Conservation (phyloP, 2,113 vertebrate species). For the Leucoraja erinaceus region DNA sequence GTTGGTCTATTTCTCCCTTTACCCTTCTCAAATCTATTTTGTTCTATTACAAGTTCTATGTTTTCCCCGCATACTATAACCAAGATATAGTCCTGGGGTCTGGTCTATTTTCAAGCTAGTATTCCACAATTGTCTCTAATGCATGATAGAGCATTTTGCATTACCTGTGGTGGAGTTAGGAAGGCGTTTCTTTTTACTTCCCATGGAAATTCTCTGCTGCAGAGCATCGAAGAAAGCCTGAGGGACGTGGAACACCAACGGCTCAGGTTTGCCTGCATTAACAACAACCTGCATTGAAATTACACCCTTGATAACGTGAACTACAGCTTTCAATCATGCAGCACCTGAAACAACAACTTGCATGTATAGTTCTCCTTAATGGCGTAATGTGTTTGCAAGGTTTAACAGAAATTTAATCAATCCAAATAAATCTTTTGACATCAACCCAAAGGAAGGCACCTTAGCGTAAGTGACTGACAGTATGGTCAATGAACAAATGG, state of each 20-base stretch:
- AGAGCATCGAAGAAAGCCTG: conserved; percentile 83
- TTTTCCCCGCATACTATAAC: neutral
- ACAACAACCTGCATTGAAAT: neutral
- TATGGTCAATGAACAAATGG: neutral
- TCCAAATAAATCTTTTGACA: neutral
- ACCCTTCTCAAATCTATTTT: neutral
- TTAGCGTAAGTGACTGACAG: neutral
- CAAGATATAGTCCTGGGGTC: neutral
- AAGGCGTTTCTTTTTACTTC: conserved; percentile 79
- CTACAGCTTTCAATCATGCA: neutral
- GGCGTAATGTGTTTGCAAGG: neutral
- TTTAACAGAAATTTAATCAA: neutral
- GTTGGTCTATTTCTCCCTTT: neutral
- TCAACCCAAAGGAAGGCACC: neutral
- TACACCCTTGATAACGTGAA: too few species aligned
- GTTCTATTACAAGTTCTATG: neutral
- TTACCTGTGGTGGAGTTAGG: conserved; percentile 82
- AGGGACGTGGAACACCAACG: conserved; percentile 81
- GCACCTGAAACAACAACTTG: neutral
- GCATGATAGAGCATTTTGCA: neutral
- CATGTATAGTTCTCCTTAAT: too few species aligned
- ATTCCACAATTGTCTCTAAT: too few species aligned
- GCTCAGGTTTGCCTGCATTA: conserved; percentile 71
- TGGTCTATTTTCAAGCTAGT: neutral
- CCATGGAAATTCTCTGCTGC: conserved; percentile 78